phyloP scores from a whole-genome alignment of 2,888 invertebrate genomes.

The Drosophila parthenogenetica region DNA sequence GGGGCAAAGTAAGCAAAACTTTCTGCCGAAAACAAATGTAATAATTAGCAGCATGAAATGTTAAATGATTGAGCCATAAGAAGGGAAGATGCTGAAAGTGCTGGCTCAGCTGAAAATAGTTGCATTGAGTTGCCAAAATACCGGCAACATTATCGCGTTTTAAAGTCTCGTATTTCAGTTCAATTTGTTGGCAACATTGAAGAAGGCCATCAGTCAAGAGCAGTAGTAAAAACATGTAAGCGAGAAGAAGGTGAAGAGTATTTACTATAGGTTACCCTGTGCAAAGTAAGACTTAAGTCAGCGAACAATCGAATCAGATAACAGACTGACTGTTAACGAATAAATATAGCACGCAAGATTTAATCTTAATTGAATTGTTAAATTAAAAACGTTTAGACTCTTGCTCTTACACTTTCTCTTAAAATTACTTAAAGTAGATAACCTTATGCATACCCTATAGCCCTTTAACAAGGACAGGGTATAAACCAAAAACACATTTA shows the following conservation, averaged over 20 bases:
- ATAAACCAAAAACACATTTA: constrained; percentile 11
- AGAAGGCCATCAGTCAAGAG: constrained; percentile 30
- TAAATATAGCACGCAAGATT: no score
- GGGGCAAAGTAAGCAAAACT: constrained; percentile 38
- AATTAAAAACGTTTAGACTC: no score
- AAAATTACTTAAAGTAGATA: no score
- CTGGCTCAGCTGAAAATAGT: background rate
- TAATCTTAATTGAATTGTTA: no score
- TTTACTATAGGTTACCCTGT: background rate
- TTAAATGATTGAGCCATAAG: constrained; percentile 30
- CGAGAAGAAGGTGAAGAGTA: background rate
- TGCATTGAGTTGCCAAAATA: constrained; percentile 7
- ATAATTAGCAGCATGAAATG: constrained; percentile 65
- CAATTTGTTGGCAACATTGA: constrained; percentile 21
- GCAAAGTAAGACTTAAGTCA: background rate
- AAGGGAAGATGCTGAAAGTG: constrained; percentile 4
- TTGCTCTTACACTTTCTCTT: no score
- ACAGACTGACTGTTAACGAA: no score
- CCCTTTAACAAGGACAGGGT: background rate
- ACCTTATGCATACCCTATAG: no score
- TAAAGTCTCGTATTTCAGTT: constrained; percentile 34
- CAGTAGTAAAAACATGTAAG: background rate
- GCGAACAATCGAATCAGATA: no score
- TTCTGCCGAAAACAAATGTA: constrained; percentile 59
- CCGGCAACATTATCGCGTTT: constrained; percentile 18